Evolutionary conservation across 2,888 invertebrate species (phyloP).

Genomic region (Prionchulus punctatus): DNA sequence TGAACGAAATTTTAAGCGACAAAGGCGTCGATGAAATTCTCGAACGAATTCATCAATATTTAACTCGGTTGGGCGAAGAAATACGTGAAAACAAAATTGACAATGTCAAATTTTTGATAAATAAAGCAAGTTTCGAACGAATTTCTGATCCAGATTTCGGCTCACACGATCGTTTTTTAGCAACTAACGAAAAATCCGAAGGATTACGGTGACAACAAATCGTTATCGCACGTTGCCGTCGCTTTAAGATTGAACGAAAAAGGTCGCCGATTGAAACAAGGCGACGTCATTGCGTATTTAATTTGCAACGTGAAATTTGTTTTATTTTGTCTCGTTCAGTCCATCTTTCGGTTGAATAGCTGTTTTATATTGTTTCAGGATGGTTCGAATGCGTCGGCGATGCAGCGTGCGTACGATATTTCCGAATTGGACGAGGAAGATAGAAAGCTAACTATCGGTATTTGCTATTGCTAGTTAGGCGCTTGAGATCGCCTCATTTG

Average conservation of each 20-base stretch:
- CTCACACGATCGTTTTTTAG: constrained; percentile 25
- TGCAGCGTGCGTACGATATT: constrained; percentile 80
- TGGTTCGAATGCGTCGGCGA: constrained; percentile 54
- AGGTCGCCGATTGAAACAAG: constrained; percentile 54
- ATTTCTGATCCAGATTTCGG: not conserved
- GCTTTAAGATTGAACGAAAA: constrained; percentile 62
- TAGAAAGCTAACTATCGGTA: constrained; percentile 37
- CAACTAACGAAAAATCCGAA: constrained; percentile 82
- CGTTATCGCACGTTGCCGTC: constrained; percentile 75
- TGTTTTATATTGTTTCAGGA: constrained; percentile 44
- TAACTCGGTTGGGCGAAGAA: constrained; percentile 57
- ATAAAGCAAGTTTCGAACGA: constrained; percentile 18
- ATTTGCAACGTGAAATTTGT: constrained; percentile 58
- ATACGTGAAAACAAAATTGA: constrained; percentile 43
- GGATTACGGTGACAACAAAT: constrained; percentile 67
- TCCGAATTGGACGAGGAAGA: constrained; percentile 64
- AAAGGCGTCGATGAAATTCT: constrained; percentile 64
- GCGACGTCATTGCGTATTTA: constrained; percentile 85
- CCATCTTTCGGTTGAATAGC: too few species aligned
- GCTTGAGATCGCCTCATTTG: not conserved
- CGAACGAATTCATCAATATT: constrained; percentile 61
- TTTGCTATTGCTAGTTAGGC: not conserved
- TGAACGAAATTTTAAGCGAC: constrained; percentile 61
- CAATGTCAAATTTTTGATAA: constrained; percentile 25
- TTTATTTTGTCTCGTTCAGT: not conserved